Percentiles rank a stretch among this genome's conserved stretches.
Conservation (phyloP, 2,888 invertebrate genomes). For the Ichneumoninae sp. region DNA sequence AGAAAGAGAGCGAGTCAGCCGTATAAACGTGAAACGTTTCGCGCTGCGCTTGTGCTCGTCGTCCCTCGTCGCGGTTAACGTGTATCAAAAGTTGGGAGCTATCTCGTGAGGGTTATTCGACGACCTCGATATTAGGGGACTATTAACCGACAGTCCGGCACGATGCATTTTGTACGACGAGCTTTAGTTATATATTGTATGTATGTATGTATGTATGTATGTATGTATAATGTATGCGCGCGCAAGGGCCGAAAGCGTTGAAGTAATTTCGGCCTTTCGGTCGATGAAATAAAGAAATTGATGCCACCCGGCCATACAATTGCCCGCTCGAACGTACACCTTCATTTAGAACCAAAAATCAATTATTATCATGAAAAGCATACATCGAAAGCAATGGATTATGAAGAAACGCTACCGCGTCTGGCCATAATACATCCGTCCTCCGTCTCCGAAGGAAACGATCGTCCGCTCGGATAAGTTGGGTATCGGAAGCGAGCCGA, state of each 20-base stretch:
- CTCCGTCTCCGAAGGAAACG: too few species aligned
- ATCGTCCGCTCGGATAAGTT: not conserved
- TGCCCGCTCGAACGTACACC: not conserved
- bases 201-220: conserved; percentile 67
- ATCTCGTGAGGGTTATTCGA: conserved; percentile 24
- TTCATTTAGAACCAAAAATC: not conserved
- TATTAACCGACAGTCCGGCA: conserved; percentile 38
- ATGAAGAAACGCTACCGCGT: too few species aligned
- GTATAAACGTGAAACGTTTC: conserved; percentile 49
- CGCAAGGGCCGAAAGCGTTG: conserved; percentile 54
- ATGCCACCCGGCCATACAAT: conserved; percentile 14
- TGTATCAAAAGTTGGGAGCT: conserved; percentile 6
- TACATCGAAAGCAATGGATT: too few species aligned
- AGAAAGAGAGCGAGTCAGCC: not conserved
- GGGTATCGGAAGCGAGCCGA: not conserved
- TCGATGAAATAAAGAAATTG: conserved; percentile 39
- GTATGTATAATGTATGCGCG: conserved; percentile 69
- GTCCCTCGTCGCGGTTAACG: conserved; percentile 45
- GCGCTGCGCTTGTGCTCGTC: conserved; percentile 52
- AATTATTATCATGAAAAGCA: too few species aligned
- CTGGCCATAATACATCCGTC: too few species aligned
- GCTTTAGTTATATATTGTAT: conserved; percentile 70
- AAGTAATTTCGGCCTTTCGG: conserved; percentile 36
- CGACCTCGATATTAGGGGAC: conserved; percentile 17
- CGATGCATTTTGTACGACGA: conserved; percentile 70